These are phyloP conservation scores for Rhodinocichla rosea DNA, from an alignment of 2,113 vertebrate species.

Conservation along the genomic window DNA sequence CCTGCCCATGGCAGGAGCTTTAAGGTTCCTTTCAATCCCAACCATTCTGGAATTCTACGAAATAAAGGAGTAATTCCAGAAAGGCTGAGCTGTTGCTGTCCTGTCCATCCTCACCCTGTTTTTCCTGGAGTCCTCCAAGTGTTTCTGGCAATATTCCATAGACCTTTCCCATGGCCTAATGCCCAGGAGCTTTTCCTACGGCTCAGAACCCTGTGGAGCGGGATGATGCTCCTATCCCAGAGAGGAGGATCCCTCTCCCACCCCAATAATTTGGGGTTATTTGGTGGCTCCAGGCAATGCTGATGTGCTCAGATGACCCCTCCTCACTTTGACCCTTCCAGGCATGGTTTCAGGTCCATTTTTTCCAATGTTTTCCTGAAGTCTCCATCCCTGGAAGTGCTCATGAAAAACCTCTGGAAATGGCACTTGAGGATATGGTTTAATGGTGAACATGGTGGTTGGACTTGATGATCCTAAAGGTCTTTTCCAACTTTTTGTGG, in stretches of 20 bases:
- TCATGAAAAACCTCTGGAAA: background rate
- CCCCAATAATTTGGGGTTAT: background rate
- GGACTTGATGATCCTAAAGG: background rate
- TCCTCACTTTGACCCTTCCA: background rate
- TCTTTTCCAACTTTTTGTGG: background rate
- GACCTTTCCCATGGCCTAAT: background rate
- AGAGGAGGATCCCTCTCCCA: background rate
- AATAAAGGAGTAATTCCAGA: background rate
- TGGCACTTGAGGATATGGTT: background rate
- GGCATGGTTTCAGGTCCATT: rapidly evolving
- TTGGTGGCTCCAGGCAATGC: background rate
- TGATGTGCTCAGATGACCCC: background rate
- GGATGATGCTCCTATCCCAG: background rate
- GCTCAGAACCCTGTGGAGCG: background rate
- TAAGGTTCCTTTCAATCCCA: background rate
- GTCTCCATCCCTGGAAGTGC: background rate
- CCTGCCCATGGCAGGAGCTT: background rate
- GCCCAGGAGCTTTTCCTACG: background rate
- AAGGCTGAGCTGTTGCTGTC: background rate
- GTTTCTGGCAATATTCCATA: background rate
- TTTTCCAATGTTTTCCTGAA: background rate
- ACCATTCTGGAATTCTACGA: background rate
- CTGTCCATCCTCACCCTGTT: background rate
- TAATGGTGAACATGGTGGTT: background rate
- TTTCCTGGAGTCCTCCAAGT: background rate